Evolutionary conservation across 23 tunicate species (phyloP), one percentile per base, ranked within the genome.

Genomic region (Trididemnum clinides): DNA sequence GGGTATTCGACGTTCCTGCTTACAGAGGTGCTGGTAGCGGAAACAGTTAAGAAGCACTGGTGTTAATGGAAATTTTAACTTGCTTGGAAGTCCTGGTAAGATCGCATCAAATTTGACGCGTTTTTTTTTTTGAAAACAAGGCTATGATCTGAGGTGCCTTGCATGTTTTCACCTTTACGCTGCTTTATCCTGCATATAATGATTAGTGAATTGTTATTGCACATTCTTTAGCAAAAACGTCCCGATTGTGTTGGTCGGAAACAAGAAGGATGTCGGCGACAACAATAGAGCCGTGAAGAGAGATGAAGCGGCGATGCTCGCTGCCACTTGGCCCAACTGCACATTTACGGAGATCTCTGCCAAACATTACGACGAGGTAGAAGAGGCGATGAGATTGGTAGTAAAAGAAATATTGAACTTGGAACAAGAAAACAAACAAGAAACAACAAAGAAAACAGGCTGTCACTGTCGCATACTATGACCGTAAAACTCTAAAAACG

Each of bases 271-370:
- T 28, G 38, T 85, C 22, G 81, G 22, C 18, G 66, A 70, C 5
- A 20, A 1, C 0, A 39, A 20, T 19, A 71, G 88, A 57, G 88
- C 80, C 0, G 88, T 85, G 28, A 50, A 51, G 15, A 57, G 25
- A 22, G 82, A 51, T 5, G 82, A 74, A 32, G 88, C 69, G 19
- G 88, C 80, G 29, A 33, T 57, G 29, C 71, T 85, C 21, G 88
- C 88, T 19, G 79, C 82, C 0, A 32, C 32, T 22, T 85, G 88
- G 88, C 79, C 79, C 15, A 64, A 85, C 71, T 85, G 88, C 54
- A 33, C 35, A 10, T 85, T 85, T 30, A 72, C 58, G 34, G 88
- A 85, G 33, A 85, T 81, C 12, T 85, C 88, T n/a, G 88, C 88
- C 26, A 74, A 1, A 50, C 0, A 51, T 29, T 50, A 51, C 28